These are phyloP conservation scores for Drosophila gaucha DNA, from an alignment of 2,888 invertebrate species.

Conservation along the genomic window DNA sequence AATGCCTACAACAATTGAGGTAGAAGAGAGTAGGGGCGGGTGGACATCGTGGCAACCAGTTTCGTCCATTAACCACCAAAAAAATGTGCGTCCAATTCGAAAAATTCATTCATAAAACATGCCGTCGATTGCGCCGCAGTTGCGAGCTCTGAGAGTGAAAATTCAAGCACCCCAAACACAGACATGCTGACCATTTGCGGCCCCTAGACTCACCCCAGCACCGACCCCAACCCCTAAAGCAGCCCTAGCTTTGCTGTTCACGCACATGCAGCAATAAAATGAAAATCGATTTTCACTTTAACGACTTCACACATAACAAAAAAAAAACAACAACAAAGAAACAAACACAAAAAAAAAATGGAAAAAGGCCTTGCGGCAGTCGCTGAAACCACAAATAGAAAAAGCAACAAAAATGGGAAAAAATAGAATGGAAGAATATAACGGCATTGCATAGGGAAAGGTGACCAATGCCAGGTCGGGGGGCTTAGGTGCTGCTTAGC, in stretches of 20 bases:
- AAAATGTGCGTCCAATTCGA: slow-evolving; percentile 73
- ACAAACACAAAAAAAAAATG: slow-evolving; percentile 35
- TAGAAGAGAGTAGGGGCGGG: not conserved
- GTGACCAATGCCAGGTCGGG: slow-evolving; percentile 39
- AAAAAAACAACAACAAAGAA: slow-evolving; percentile 10
- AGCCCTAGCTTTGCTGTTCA: slow-evolving; percentile 30
- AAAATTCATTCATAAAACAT: slow-evolving; percentile 81
- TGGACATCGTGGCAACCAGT: slow-evolving; percentile 36
- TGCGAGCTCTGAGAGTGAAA: slow-evolving; percentile 52
- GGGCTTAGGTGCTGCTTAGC: not conserved
- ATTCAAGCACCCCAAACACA: slow-evolving; percentile 20
- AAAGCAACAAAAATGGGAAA: slow-evolving; percentile 18
- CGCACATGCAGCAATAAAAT: slow-evolving; percentile 72
- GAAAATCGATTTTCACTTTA: slow-evolving; percentile 81
- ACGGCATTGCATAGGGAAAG: slow-evolving; percentile 32
- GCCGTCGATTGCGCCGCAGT: slow-evolving; percentile 63
- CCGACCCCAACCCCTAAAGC: slow-evolving; percentile 1
- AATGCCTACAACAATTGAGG: slow-evolving; percentile 27
- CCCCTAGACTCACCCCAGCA: slow-evolving; percentile 18
- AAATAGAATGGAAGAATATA: slow-evolving; percentile 31
- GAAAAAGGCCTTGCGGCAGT: slow-evolving; percentile 50
- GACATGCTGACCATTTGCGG: slow-evolving; percentile 31
- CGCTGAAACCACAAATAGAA: slow-evolving; percentile 63
- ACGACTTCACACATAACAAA: slow-evolving; percentile 74
- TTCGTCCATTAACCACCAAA: slow-evolving; percentile 65